These are phyloP conservation scores for Panthera uncia DNA, from an alignment of 2,113 vertebrate species.

Conservation along the genomic window DNA sequence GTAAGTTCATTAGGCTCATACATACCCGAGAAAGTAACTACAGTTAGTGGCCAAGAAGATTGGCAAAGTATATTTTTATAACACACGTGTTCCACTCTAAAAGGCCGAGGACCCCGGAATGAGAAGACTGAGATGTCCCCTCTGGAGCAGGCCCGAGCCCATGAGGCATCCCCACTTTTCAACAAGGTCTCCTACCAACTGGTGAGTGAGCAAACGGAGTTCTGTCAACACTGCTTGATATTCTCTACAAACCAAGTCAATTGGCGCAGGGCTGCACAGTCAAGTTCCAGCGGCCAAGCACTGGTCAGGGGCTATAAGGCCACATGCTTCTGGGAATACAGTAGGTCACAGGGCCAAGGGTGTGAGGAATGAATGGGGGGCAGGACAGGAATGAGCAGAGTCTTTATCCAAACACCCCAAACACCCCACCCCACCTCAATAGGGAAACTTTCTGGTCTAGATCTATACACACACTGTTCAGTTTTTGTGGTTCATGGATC, in stretches of 20 bases:
- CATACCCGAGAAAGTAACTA: not conserved
- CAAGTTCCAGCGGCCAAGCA: not conserved
- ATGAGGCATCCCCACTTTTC: not conserved
- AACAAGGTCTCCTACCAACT: fast-evolving
- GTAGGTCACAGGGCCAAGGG: fast-evolving
- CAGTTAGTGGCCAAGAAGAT: not conserved
- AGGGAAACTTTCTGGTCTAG: not conserved
- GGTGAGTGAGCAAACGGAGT: not conserved
- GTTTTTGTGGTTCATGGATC: not conserved
- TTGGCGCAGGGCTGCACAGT: fast-evolving
- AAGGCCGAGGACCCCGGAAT: not conserved
- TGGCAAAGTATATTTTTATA: too few relatives aligned
- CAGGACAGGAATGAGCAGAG: not conserved
- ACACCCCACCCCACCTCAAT: not conserved
- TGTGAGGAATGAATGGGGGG: not conserved
- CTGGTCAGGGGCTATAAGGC: too few relatives aligned
- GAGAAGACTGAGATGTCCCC: not conserved
- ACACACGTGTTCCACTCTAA: not conserved
- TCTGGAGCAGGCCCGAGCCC: not conserved
- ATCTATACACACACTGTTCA: too few relatives aligned
- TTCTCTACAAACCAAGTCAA: not conserved
- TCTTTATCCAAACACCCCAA: not conserved
- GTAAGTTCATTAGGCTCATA: not conserved
- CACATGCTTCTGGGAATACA: not conserved
- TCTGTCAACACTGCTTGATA: fast-evolving